These are phyloP conservation scores for Coreoperca whiteheadi DNA, from an alignment of 2,113 vertebrate genomes.

Conservation along the genomic window DNA sequence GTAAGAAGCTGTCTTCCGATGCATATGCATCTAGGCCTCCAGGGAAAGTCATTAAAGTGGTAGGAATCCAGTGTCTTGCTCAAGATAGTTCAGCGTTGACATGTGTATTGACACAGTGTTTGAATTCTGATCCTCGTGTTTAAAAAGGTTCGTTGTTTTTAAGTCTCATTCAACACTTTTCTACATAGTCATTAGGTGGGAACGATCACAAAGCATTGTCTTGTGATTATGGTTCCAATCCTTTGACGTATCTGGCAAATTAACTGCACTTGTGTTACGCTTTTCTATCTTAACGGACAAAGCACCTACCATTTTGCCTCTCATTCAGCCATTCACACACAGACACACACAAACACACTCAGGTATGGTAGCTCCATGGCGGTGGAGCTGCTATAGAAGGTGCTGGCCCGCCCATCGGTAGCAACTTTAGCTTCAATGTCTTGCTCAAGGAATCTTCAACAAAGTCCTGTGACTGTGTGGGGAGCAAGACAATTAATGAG, in stretches of 20 bases:
- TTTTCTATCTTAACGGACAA: too few relatives aligned
- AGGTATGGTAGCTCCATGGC: too few relatives aligned
- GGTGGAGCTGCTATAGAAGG: too few relatives aligned
- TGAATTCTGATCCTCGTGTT: background rate
- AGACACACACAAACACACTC: too few relatives aligned
- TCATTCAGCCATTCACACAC: too few relatives aligned
- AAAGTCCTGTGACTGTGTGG: background rate
- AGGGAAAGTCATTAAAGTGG: too few relatives aligned
- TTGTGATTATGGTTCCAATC: background rate
- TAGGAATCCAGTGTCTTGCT: background rate
- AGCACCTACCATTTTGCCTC: too few relatives aligned
- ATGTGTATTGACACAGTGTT: background rate
- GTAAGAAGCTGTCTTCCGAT: background rate
- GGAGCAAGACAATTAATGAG: background rate
- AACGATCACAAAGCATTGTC: background rate
- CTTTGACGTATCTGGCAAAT: background rate
- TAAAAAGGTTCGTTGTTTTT: background rate
- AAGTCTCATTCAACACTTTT: background rate
- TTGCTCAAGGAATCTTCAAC: background rate
- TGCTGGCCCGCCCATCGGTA: too few relatives aligned
- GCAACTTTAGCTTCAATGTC: too few relatives aligned
- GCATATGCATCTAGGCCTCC: background rate
- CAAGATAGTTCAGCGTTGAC: background rate
- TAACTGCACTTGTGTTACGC: too few relatives aligned
- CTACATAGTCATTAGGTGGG: background rate